Evolutionary conservation across 2,797 vertebrate genomes (phyloP), one percentile per base, ranked within the genome.

Genomic region (Botia almorhae): DNA sequence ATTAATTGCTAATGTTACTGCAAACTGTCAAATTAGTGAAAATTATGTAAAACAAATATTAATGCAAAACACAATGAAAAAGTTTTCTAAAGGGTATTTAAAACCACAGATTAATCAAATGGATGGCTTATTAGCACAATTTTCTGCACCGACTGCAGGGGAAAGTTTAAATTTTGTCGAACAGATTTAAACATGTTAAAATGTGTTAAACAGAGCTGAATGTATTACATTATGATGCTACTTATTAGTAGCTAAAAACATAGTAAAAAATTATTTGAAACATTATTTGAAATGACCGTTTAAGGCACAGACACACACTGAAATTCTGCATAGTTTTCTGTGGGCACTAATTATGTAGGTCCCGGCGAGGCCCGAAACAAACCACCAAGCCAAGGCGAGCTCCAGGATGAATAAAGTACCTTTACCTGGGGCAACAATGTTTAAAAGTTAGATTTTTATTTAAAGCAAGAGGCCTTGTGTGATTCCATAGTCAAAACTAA

Each of bases 31-130:
- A 76, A 82, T 77, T 76, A 67, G 75, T 26, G 23, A 26, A 91
- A 95, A 96, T 96, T 94, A 95, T 94, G 93, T 92, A 94, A 96
- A 97, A 97, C 95, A 79, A 83, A 50, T 73, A 80, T 80, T 76
- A 61, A 72, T 2, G 7, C 26, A 61, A 71, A 81, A 81, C 33
- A 46, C 43, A 46, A 2, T 46, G 10, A 46, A 46, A 46, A 46
- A 11, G 43, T 46, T 46, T 39, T 46, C 43, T 33, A 46, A 46
- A 46, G 43, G 43, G 43, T 11, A 11, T 46, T 46, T 46, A 10
- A 46, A 8, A 46, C 8, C 43, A 46, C 43, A 11, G 1, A 46
- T 46, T 46, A 46, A 10, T 46, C 10, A 46, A 46, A 46, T 11
- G 43, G 8, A 46, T 46, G 2, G 10, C 7, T 46, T 46, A 46